A percentile compares a stretch with the other conserved stretches of the same genome.
These are phyloP conservation scores for Hybos culiciformis DNA, from an alignment of 2,888 invertebrate genomes.

Conservation along the genomic window DNA sequence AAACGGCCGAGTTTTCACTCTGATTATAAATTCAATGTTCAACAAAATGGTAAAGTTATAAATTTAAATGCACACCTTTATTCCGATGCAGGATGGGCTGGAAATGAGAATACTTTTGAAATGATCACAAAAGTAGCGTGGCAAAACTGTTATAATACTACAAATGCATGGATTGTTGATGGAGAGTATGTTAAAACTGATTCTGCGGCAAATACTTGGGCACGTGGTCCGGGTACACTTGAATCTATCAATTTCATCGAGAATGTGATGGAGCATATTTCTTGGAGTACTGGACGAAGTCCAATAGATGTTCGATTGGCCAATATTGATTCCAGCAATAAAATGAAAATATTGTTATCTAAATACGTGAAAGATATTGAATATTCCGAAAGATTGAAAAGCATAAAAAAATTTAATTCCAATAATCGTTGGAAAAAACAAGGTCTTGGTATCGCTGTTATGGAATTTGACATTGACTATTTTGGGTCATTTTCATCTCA, in stretches of 20 bases:
- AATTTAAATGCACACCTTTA: constrained; percentile 44
- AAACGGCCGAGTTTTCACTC: constrained; percentile 47
- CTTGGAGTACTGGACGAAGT: constrained; percentile 41
- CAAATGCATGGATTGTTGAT: constrained; percentile 52
- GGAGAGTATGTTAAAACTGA: constrained; percentile 53
- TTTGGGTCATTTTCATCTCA: constrained; percentile 43
- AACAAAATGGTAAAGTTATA: constrained; percentile 50
- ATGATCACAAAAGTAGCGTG: constrained; percentile 27
- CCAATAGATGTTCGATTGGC: constrained; percentile 42
- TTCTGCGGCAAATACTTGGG: constrained; percentile 52
- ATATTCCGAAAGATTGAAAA: constrained; percentile 41
- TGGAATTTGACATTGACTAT: constrained; percentile 48
- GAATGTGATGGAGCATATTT: constrained; percentile 52
- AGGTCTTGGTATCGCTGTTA: constrained; percentile 53
- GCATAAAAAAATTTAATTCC: constrained; percentile 46
- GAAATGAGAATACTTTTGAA: constrained; percentile 40
- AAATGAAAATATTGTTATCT: constrained; percentile 38
- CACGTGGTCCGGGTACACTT: constrained; percentile 46
- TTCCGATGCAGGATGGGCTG: constrained; percentile 40
- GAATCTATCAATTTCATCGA: constrained; percentile 51
- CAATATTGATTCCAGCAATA: constrained; percentile 37
- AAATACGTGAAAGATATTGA: constrained; percentile 40
- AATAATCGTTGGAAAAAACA: constrained; percentile 70
- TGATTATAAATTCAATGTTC: constrained; percentile 52
- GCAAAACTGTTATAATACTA: constrained; percentile 48